These are phyloP conservation scores for Mya arenaria DNA, from an alignment of 1,140 invertebrate genomes.

Conservation along the genomic window DNA sequence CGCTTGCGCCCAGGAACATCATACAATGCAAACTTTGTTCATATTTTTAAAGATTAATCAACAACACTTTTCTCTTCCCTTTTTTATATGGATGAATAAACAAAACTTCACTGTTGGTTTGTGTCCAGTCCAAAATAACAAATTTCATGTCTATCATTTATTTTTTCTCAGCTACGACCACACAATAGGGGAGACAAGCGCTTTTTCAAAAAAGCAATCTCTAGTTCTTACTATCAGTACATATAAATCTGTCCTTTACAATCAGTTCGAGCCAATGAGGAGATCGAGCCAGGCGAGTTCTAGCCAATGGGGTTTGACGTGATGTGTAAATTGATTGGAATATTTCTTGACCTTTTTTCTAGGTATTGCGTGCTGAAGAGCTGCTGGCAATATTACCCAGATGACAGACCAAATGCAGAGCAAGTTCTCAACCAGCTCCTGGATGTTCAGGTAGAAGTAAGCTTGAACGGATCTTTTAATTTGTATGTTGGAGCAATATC, in stretches of 20 bases:
- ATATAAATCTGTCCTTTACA: neutral
- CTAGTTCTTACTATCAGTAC: neutral
- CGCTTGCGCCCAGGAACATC: too few relatives aligned
- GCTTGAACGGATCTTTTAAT: too few relatives aligned
- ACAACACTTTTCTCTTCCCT: too few relatives aligned
- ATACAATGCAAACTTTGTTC: too few relatives aligned
- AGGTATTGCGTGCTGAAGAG: constrained; percentile 39
- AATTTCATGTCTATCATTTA: too few relatives aligned
- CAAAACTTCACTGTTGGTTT: too few relatives aligned
- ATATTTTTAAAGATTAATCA: too few relatives aligned
- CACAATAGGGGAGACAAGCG: too few relatives aligned
- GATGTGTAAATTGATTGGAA: neutral
- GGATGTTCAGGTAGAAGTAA: constrained; percentile 32
- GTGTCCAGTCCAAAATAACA: too few relatives aligned
- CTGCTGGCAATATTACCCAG: constrained; percentile 25
- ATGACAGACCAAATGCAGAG: constrained; percentile 19
- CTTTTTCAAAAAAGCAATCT: neutral
- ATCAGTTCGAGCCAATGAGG: neutral
- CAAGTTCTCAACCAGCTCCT: constrained; percentile 26
- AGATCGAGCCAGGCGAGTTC: neutral
- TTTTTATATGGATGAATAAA: too few relatives aligned
- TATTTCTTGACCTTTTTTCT: neutral
- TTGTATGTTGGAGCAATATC: too few relatives aligned
- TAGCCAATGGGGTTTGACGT: neutral
- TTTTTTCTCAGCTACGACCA: too few relatives aligned